Percentiles rank a stretch among this genome's conserved stretches.
phyloP scores from a whole-genome alignment of 2,797 vertebrate genomes.

The Neostethus bicornis region DNA sequence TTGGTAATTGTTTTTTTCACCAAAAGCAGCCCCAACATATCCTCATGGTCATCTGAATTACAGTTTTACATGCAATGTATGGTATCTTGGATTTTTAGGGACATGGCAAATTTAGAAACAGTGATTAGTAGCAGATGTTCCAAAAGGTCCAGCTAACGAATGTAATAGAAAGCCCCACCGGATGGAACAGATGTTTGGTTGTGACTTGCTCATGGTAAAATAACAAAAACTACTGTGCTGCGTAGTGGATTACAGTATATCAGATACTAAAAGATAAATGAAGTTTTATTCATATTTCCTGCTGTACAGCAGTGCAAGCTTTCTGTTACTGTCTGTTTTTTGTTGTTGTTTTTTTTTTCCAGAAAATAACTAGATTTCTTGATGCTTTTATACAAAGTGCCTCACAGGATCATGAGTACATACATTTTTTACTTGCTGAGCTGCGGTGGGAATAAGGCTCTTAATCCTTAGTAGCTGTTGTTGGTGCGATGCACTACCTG shows the following conservation, averaged over 20 bases:
- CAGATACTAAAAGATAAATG: slow-evolving; percentile 6
- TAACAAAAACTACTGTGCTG: slow-evolving; percentile 31
- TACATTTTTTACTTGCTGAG: slow-evolving; percentile 59
- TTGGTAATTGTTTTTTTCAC: slow-evolving; percentile 38
- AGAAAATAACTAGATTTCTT: slow-evolving; percentile 39
- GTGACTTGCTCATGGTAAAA: slow-evolving; percentile 46
- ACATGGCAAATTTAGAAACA: slow-evolving; percentile 22
- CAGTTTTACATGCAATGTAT: slow-evolving; percentile 46
- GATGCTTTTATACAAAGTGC: slow-evolving; percentile 59
- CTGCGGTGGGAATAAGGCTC: slow-evolving; percentile 27
- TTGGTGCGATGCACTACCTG: slow-evolving; percentile 19
- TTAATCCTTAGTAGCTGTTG: slow-evolving; percentile 25
- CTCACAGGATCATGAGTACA: slow-evolving; percentile 34
- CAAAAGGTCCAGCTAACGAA: slow-evolving; percentile 22
- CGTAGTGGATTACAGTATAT: slow-evolving; percentile 14
- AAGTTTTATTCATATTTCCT: neutral
- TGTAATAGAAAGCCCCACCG: slow-evolving; percentile 25
- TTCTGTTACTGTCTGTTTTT: slow-evolving; percentile 25
- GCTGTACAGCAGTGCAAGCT: neutral
- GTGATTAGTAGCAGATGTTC: slow-evolving; percentile 20
- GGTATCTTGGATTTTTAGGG: slow-evolving; percentile 34
- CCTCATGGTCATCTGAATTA: slow-evolving; percentile 47
- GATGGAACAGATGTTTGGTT: slow-evolving; percentile 55
- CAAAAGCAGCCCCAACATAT: slow-evolving; percentile 47
- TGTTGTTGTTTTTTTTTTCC: slow-evolving; percentile 29